These are phyloP conservation scores for Noctua janthina DNA, from an alignment of 2,888 invertebrate genomes.

Conservation along the genomic window DNA sequence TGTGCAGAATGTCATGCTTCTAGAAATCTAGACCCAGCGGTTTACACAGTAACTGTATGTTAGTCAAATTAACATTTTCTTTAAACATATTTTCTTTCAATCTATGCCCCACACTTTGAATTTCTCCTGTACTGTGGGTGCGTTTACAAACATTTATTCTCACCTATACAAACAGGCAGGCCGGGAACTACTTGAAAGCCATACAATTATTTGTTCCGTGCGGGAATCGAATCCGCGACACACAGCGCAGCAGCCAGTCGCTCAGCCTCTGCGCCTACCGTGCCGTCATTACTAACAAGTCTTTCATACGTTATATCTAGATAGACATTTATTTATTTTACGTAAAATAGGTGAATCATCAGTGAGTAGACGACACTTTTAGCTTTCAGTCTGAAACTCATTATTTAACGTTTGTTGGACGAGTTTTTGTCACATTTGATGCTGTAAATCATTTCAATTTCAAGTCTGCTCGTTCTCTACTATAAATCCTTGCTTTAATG, in stretches of 20 bases:
- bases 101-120: no score
- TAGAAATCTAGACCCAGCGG: neutral
- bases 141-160: no score
- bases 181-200: no score
- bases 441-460: constrained; percentile 42
- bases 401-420: constrained; percentile 39
- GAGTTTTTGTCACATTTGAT: constrained; percentile 35
- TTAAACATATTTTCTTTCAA: neutral
- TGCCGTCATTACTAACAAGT: neutral
- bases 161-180: no score
- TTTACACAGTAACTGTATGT: neutral
- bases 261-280: no score
- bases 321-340: constrained; percentile 14
- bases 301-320: neutral
- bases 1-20: neutral
- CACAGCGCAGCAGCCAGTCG: no score
- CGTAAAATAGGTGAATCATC: constrained; percentile 37
- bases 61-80: neutral
- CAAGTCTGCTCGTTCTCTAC: constrained; percentile 1
- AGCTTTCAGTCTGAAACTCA: constrained; percentile 26
- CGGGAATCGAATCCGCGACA: no score
- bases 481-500: constrained; percentile 34
- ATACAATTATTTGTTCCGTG: no score
- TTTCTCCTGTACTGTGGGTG: no score
- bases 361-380: constrained; percentile 35